Base-by-base conservation (phyloP, 2,888 invertebrate species). In the Drosophila austrosaltans region DNA sequence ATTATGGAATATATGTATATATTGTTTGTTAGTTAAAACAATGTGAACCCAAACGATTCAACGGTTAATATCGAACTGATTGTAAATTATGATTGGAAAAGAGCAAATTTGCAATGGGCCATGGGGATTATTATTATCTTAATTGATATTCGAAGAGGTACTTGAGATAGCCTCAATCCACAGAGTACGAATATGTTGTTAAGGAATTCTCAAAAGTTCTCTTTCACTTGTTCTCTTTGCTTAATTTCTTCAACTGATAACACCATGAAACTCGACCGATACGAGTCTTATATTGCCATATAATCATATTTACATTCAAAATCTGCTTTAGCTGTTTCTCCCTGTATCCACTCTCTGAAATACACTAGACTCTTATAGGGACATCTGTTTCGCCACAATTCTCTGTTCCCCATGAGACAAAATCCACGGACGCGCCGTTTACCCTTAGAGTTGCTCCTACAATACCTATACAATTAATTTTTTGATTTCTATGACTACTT, bases 11-110 rank as follows among this genome's bases (percentile, higher is more conserved):
- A 36, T 36, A 8, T 36, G 8, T 36, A 36, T 36, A 16, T 36
- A 8, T 8, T 8, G 7, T 2, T 3, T 25, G 64, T 39, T 48
- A 8, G 7, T 56, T 36, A 68, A 57, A 57, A 39, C 59, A 44
- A 44, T 3, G 44, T 44, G 16, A 48, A 44, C 8, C 16, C 16
- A 22, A 48, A 25, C 48, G 48, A 20, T 48, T 48, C 36, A 53
- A 44, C 53, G 66, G 54, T 56, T 62, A 48, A 44, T 58, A 77
- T 72, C 61, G 40, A 74, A 83, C 89, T 83, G 77, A 78, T 74
- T 78, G 61, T 3, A 48, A 71, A 44, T 48, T 62, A 63, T 72
- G 58, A 54, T 62, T 61, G 44, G 5, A n/a, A 28, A 40, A 36
- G 56, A 58, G 60, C 59, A 28, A 72, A 53, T 76, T 79, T 56